phyloP scores from a whole-genome alignment of 2,113 vertebrate genomes.

The Donacobius atricapilla region DNA sequence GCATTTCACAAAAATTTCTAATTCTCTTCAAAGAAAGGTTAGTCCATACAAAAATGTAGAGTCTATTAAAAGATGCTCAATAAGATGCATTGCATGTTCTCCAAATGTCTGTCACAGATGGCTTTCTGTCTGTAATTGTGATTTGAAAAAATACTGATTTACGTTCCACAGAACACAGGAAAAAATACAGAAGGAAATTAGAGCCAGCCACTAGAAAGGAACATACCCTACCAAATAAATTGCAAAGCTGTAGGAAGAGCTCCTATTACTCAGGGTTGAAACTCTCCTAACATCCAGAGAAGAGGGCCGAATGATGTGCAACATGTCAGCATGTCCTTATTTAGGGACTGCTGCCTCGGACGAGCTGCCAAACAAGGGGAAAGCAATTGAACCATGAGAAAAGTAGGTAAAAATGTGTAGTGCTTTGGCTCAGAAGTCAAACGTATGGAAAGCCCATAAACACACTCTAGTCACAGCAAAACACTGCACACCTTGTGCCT shows the following conservation, averaged over 20 bases:
- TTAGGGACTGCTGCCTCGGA: background rate
- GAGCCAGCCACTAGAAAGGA: constrained; percentile 32
- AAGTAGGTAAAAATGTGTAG: background rate
- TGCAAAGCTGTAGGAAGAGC: background rate
- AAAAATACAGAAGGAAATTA: constrained; percentile 28
- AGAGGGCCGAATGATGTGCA: constrained; percentile 16
- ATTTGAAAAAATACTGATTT: constrained; percentile 37
- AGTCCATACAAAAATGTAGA: background rate
- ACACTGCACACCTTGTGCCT: background rate
- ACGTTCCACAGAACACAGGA: background rate
- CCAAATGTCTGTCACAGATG: constrained; percentile 51
- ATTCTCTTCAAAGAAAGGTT: constrained; percentile 1
- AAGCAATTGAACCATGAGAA: background rate
- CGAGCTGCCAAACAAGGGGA: background rate
- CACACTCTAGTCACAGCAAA: background rate
- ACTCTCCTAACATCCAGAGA: background rate
- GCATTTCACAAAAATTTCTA: background rate
- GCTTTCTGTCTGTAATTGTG: constrained; percentile 32
- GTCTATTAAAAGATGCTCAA: constrained; percentile 41
- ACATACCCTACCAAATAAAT: background rate
- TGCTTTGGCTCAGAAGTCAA: background rate
- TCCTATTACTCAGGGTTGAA: background rate
- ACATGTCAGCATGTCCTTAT: constrained; percentile 4
- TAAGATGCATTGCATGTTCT: background rate
- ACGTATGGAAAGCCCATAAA: background rate